Conservation (phyloP, 2,888 invertebrate genomes). For the Orgyia antiqua region DNA sequence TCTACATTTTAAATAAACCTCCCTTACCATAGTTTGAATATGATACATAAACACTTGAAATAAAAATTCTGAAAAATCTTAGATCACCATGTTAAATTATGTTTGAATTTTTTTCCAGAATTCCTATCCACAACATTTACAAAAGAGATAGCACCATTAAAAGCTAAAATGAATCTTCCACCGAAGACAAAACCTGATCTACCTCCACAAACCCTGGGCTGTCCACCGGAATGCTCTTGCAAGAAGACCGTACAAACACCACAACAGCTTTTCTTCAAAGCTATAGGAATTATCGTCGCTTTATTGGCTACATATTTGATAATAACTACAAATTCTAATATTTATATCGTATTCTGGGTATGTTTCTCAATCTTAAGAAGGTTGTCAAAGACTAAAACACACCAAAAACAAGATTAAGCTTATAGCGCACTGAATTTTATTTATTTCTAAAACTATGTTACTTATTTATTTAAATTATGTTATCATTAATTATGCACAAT, state of each 20-base stretch:
- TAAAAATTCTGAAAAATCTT: too few relatives aligned
- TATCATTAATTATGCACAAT: too few relatives aligned
- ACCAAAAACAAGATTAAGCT: constrained; percentile 41
- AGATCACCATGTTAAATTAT: too few relatives aligned
- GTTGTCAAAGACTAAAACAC: constrained; percentile 39
- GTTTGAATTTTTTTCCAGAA: constrained; percentile 39
- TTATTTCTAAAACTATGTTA: too few relatives aligned
- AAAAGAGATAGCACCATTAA: constrained; percentile 22
- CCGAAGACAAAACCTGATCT: constrained; percentile 22
- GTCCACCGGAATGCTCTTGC: constrained; percentile 43
- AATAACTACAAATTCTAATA: constrained; percentile 52
- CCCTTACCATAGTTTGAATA: too few relatives aligned
- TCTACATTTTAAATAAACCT: too few relatives aligned
- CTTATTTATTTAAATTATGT: too few relatives aligned
- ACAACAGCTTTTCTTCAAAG: constrained; percentile 39
- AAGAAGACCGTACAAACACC: constrained; percentile 18
- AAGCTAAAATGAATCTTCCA: constrained; percentile 11
- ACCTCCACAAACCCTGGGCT: constrained; percentile 22
- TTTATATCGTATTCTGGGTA: constrained; percentile 64
- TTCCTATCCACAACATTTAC: constrained; percentile 18
- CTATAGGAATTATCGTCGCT: constrained; percentile 52
- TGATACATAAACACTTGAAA: too few relatives aligned
- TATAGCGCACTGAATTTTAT: too few relatives aligned
- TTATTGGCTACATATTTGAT: constrained; percentile 57
- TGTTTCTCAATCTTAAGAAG: constrained; percentile 56